Conservation (phyloP, 1,140 invertebrate genomes). For the Solenopsis fugax region DNA sequence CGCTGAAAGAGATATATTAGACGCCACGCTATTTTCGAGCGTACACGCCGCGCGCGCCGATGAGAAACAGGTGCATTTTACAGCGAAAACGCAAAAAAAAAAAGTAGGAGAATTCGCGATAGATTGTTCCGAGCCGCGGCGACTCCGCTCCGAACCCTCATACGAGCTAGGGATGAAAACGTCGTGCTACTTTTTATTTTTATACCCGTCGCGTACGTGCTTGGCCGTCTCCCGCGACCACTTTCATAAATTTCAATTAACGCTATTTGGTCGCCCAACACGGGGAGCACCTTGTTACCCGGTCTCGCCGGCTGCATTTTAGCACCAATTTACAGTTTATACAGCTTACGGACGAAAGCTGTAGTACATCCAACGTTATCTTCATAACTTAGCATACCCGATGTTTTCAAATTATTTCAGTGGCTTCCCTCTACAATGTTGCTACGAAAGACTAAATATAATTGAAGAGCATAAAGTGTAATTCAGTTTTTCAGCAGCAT, state of each 20-base stretch:
- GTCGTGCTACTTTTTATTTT: conserved; percentile 50
- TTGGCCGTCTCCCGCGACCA: conserved; percentile 52
- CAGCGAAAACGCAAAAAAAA: background rate
- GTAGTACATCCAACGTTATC: conserved; percentile 19
- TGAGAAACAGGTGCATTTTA: conserved; percentile 29
- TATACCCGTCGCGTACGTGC: conserved; percentile 46
- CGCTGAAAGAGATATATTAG: conserved; percentile 20
- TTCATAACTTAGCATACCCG: conserved; percentile 40
- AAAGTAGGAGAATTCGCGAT: conserved; percentile 1
- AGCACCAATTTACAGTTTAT: conserved; percentile 65
- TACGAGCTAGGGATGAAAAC: conserved; percentile 19
- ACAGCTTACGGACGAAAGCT: conserved; percentile 38
- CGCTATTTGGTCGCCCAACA: conserved; percentile 58
- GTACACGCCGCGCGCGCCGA: background rate
- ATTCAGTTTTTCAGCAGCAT: background rate
- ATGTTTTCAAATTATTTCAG: conserved; percentile 65
- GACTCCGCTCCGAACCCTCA: background rate
- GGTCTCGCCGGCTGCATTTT: conserved; percentile 58
- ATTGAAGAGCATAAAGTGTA: background rate
- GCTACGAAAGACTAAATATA: background rate
- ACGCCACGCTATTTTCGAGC: conserved; percentile 15
- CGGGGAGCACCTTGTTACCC: conserved; percentile 55
- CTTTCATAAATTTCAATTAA: conserved; percentile 67
- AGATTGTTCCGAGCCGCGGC: conserved; percentile 13
- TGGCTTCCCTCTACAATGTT: background rate